Base-by-base conservation (phyloP, 2,797 vertebrate species). In the Pampus argenteus region DNA sequence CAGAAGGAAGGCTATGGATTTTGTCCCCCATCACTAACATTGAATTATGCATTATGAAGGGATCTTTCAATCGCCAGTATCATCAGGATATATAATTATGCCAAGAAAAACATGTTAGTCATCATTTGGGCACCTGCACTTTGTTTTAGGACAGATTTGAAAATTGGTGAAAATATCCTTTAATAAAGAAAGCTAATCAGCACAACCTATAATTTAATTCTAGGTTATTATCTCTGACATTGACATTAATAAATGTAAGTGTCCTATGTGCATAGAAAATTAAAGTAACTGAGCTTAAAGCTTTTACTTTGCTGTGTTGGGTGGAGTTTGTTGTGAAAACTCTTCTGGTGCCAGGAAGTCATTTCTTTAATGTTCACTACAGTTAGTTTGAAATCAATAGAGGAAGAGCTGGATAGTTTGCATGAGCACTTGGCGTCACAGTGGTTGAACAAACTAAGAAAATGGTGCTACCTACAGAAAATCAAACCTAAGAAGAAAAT, bases 291-390 rank as follows among this genome's bases (percentile, higher is more conserved):
- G 48, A 54, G 29, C 20, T 29, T 55, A 73, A 77, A 61, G 65
- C 48, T 60, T 74, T 73, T 62, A 23, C 25, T 20, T 64, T 55
- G 26, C 22, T 10, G 38, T 18, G 22, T 66, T 62, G 20, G 61
- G 64, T 68, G 26, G 34, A 25, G 74, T 52, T 59, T 51, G 17
- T 75, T 66, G 6, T 18, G 50, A 66, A 71, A 65, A 66, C 31
- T 72, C 47, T 1, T 48, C 65, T 8, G 34, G 26, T 66, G 44
- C 62, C 65, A 66, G 72, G 70, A 68, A 72, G 50, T 58, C 22
- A 22, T 25, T 69, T 40, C n/a, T 51, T 57, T 66, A 66, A 44
- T 57, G 34, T 71, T 65, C 9, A 38, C 9, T 36, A 13, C 48
- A 48, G 34, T 42, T 17, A 45, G 31, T 34, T 31, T 55, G 44